Percentiles rank a stretch among this genome's conserved stretches.
Evolutionary conservation across 2,113 vertebrate genomes (phyloP).

Genomic region (Eubucco bourcierii): DNA sequence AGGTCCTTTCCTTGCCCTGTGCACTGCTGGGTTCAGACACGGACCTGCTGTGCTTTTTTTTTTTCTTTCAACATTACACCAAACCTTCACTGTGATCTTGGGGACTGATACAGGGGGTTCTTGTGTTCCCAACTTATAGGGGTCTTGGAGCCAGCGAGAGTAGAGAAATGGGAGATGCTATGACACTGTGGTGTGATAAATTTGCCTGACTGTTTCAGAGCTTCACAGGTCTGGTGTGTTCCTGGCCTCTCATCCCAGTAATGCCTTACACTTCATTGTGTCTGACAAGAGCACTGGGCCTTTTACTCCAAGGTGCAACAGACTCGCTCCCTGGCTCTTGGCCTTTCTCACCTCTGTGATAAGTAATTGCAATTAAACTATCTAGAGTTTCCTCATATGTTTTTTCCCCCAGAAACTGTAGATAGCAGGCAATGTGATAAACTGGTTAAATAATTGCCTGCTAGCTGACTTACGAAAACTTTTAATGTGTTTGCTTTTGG

Average conservation of each 20-base stretch:
- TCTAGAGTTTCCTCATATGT: background rate
- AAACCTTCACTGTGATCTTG: background rate
- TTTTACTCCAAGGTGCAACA: background rate
- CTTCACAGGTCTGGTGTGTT: background rate
- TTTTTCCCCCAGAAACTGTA: slow-evolving; percentile 5
- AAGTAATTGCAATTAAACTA: background rate
- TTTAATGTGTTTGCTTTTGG: slow-evolving; percentile 55
- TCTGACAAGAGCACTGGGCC: background rate
- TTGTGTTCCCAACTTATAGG: background rate
- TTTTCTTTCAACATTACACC: background rate
- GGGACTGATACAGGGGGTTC: background rate
- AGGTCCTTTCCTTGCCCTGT: background rate
- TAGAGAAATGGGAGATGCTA: background rate
- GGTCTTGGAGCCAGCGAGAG: background rate
- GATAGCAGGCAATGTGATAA: slow-evolving; percentile 1
- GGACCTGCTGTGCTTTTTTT: background rate
- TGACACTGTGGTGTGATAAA: background rate
- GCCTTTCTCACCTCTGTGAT: background rate
- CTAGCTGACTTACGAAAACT: slow-evolving; percentile 29
- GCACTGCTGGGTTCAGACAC: background rate
- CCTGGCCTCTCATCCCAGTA: background rate
- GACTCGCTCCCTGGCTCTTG: background rate
- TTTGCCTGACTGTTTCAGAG: background rate
- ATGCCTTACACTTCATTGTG: fast-evolving
- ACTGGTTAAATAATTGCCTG: slow-evolving; percentile 50